Base-by-base conservation (phyloP, 2,797 vertebrate genomes). In the Leucoraja ocellata region DNA sequence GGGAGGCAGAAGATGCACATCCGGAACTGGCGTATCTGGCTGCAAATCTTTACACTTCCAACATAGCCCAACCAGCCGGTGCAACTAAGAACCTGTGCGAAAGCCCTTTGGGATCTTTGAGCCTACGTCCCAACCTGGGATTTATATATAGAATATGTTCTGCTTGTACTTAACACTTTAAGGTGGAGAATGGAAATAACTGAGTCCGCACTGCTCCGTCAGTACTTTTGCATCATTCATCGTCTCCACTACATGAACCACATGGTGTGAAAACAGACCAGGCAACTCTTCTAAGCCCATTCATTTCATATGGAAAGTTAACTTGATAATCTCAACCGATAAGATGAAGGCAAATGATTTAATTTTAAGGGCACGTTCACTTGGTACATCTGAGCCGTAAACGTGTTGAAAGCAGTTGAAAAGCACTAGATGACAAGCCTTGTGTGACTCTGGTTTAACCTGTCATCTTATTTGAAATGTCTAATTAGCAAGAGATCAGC, bases 1-100 rank as follows among this genome's bases (percentile, higher is more conserved):
- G 90, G 90, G 71, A 92, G 90, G 90, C 90, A 92, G 90, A 92
- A 76, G 39, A 76, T 46, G 68, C 73, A 58, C 73, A 74, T 58
- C 90, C 28, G 23, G 65, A 91, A 73, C 25, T 91, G 68, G 32
- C 90, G 6, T 73, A 91, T 28, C 90, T 58, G n/a, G 90, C 71
- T 76, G 11, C 74, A 28, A 25, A 25, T 46, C 8, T 92, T 74
- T 91, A 54, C 16, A 25, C 28, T 76, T 74, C 90, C 13, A 23
- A 76, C 39, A 73, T 46, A 54, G 3, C 36, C 71, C 58, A 68
- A 92, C 90, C 68, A 46, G 90, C 88, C 73, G 68, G 88, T 91
- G 65, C 36, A 54, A 16, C 61, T 74, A 91, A 54, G 4, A 54
- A 91, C 8, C 23, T 92, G 90, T 58, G 71, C 71, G 39, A 76